A percentile compares a stretch with the other conserved stretches of the same genome.
Conservation (phyloP, 2,888 invertebrate species). For the Odontomyia ornata region DNA sequence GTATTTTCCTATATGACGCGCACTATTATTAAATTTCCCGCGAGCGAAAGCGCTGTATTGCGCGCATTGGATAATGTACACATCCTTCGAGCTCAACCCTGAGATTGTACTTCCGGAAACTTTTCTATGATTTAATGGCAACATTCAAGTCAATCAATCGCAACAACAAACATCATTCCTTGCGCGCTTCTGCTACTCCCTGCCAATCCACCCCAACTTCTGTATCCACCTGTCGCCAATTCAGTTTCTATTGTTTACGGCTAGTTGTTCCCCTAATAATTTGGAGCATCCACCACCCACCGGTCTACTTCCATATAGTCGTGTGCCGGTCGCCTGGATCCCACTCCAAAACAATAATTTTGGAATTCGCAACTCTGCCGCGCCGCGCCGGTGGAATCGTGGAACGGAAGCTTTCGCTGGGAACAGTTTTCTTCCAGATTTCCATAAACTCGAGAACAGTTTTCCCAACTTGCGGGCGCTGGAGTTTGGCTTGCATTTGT, state of each 20-base stretch:
- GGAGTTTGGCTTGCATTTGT: neutral
- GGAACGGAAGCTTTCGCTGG: slow-evolving; percentile 10
- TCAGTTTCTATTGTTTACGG: slow-evolving; percentile 13
- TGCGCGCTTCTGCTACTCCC: neutral
- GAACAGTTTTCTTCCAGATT: slow-evolving; percentile 39
- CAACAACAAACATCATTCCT: too few relatives aligned
- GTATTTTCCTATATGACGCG: too few relatives aligned
- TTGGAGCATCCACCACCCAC: neutral
- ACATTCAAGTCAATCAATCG: too few relatives aligned
- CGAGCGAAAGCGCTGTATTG: too few relatives aligned
- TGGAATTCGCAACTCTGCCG: neutral
- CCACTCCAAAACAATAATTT: neutral
- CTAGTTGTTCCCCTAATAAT: slow-evolving; percentile 14
- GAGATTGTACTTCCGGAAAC: too few relatives aligned
- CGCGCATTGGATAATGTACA: too few relatives aligned
- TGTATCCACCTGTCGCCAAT: neutral
- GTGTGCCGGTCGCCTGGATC: neutral
- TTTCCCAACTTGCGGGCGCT: slow-evolving; percentile 6
- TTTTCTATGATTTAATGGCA: too few relatives aligned
- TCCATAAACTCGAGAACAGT: slow-evolving; percentile 15
- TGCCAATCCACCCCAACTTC: neutral
- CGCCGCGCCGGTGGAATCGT: slow-evolving; percentile 27
- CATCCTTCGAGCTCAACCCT: too few relatives aligned
- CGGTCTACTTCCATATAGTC: neutral
- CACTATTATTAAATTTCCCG: too few relatives aligned